Percentiles rank a stretch among this genome's conserved stretches.
Conservation (phyloP, 2,113 vertebrate species). For the Malurus alboscapulatus region DNA sequence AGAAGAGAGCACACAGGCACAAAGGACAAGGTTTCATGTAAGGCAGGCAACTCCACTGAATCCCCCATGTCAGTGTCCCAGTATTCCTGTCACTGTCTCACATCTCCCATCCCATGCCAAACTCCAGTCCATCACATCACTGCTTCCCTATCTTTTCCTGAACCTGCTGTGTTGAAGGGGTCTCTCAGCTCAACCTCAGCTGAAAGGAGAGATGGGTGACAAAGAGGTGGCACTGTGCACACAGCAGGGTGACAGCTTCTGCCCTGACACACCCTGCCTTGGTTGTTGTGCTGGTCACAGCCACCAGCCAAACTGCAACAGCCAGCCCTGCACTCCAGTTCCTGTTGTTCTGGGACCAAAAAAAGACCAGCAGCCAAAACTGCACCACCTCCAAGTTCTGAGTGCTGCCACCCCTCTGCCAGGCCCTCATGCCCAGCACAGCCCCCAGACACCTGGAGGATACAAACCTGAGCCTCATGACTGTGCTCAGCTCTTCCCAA, state of each 20-base stretch:
- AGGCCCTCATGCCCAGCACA: not conserved
- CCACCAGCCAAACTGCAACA: not conserved
- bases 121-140: not conserved
- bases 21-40: not conserved
- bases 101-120: not conserved
- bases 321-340: not conserved
- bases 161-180: not conserved
- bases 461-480: not conserved
- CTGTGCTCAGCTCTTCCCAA: not conserved
- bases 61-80: not conserved
- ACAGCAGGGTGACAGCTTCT: not conserved
- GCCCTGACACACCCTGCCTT: not conserved
- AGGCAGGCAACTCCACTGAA: not conserved
- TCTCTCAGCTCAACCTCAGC: not conserved
- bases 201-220: not conserved
- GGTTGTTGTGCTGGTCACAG: not conserved
- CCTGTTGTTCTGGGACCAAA: not conserved
- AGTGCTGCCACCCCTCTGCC: not conserved
- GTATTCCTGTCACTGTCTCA: not conserved
- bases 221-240: not conserved
- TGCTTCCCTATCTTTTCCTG: not conserved
- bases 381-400: not conserved
- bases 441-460: not conserved
- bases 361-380: not conserved
- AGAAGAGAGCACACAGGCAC: not conserved